Percentiles rank a stretch among this genome's conserved stretches.
These are phyloP conservation scores for Geococcyx californianus DNA, from an alignment of 2,113 vertebrate genomes.

Conservation along the genomic window DNA sequence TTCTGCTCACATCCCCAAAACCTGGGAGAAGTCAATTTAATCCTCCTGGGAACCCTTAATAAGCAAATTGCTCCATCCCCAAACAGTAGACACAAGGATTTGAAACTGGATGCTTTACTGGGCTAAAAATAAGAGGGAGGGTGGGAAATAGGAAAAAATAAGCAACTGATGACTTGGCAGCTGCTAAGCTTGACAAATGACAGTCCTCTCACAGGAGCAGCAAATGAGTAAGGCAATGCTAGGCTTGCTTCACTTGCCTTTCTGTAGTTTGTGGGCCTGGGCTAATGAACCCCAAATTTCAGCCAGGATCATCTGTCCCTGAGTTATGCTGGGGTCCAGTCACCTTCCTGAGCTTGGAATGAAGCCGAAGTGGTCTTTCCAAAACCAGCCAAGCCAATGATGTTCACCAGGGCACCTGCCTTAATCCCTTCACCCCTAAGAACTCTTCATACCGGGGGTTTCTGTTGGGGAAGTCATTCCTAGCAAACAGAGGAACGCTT, in stretches of 20 bases:
- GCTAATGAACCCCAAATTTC: background rate
- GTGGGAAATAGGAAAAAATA: background rate
- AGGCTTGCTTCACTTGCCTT: background rate
- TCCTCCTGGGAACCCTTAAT: background rate
- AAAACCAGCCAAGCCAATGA: background rate
- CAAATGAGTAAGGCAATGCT: background rate
- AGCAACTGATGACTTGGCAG: background rate
- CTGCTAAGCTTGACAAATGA: background rate
- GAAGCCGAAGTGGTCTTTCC: background rate
- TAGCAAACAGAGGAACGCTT: accelerated
- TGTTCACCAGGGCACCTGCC: background rate
- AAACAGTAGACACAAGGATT: background rate
- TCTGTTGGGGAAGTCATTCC: background rate
- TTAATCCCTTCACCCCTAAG: background rate
- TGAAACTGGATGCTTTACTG: background rate
- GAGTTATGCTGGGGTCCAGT: background rate
- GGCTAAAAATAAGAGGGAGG: background rate
- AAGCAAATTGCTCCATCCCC: background rate
- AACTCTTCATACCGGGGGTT: background rate
- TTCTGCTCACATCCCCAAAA: background rate
- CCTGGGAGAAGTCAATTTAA: background rate
- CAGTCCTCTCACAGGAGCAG: background rate
- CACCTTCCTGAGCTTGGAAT: background rate
- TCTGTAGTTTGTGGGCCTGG: background rate
- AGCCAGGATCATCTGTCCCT: background rate